A percentile compares a stretch with the other conserved stretches of the same genome.
phyloP scores from a whole-genome alignment of 1,140 invertebrate species.

The Choristoneura fumiferana region DNA sequence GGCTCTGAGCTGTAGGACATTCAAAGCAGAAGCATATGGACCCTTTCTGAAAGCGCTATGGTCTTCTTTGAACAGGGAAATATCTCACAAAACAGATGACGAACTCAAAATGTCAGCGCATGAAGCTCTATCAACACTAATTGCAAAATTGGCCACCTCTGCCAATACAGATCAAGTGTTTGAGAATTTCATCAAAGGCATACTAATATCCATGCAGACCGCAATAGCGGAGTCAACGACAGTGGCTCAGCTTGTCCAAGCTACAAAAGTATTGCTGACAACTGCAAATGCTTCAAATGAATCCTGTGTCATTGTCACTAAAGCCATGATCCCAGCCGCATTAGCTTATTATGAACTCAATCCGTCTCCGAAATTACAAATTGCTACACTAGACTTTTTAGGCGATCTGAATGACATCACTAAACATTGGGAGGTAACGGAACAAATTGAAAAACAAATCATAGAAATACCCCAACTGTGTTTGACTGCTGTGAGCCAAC shows the following conservation, averaged over 20 bases:
- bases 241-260: slow-evolving; percentile 73
- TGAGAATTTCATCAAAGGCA: slow-evolving; percentile 65
- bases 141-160: slow-evolving; percentile 52
- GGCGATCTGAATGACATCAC: slow-evolving; percentile 57
- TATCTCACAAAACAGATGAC: slow-evolving; percentile 70
- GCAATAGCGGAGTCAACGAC: slow-evolving; percentile 74
- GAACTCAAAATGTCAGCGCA: slow-evolving; percentile 61
- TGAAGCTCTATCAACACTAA: slow-evolving; percentile 55
- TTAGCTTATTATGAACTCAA: slow-evolving; percentile 63
- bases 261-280: slow-evolving; percentile 76
- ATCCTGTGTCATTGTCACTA: slow-evolving; percentile 75
- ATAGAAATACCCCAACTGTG: slow-evolving; percentile 55
- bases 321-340: slow-evolving; percentile 70
- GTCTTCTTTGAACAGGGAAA: slow-evolving; percentile 60
- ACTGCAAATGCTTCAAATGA: slow-evolving; percentile 77
- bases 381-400: slow-evolving; percentile 57
- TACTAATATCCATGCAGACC: slow-evolving; percentile 66
- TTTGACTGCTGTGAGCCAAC: slow-evolving; percentile 50
- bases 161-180: slow-evolving; percentile 52
- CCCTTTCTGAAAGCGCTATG: slow-evolving; percentile 66
- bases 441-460: slow-evolving; percentile 38
- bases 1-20: slow-evolving; percentile 65
- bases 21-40: slow-evolving; percentile 48
- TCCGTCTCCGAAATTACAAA: slow-evolving; percentile 53
- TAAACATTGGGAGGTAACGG: slow-evolving; percentile 49